Evolutionary conservation across 2,888 invertebrate species (phyloP), one percentile per base, ranked within the genome.

Genomic region (Netelia melanura): DNA sequence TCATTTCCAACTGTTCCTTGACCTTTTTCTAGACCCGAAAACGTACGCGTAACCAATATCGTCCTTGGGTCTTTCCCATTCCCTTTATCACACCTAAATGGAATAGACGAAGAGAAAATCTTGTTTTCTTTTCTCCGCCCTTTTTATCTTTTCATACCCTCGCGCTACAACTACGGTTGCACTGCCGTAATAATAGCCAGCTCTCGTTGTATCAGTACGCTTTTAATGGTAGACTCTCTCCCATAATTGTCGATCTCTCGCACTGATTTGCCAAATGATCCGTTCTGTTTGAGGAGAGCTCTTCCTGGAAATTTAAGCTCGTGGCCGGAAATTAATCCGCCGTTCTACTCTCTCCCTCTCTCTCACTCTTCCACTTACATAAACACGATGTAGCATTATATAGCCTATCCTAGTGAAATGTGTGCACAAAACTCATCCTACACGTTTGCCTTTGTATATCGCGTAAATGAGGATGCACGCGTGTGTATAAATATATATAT

Each of bases 241-340:
- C 62, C 48, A 62, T 30, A 62, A 62, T 64, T 61, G 71, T 70
- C 67, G 79, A 86, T 86, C 78, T 61, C 72, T 67, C 65, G 58
- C 71, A 72, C 71, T 81, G 83, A 87, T 87, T 86, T 74, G 84
- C 85, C 62, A 86, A 86, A 86, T 75, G 84, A 87, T 87, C 85
- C 81, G 85, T 88, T 86, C 84, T 85, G 85, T 87, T 87, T 84
- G 85, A 86, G 86, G 67, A 80, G 77, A 81, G 77, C 86, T 65
- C 85, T 86, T 86, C 85, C 84, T 48, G 65, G 72, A 56, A 72
- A 72, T 56, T 74, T 74, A 80, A 72, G 72, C 74, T 23, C 65
- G 74, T 65, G 64, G 72, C 74, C 80, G 65, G 72, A 72, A 80
- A 67, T 72, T 67, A 78, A 58, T 77, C 68, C 68, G 58, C 43